Evolutionary conservation across 2,113 vertebrate species (phyloP).

Genomic region (Nerophis ophidion): DNA sequence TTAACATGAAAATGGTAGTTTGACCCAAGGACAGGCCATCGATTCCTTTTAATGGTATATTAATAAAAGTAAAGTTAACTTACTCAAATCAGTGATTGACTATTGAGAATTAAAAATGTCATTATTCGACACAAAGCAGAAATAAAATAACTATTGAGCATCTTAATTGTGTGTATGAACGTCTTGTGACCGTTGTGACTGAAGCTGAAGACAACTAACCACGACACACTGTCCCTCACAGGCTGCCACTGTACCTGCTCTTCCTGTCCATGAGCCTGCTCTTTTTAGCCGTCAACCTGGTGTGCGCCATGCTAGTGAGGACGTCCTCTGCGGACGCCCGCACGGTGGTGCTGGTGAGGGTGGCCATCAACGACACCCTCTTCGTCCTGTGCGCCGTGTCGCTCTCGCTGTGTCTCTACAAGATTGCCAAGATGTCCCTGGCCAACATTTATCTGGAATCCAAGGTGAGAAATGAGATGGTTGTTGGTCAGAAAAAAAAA

Average conservation of each 20-base stretch:
- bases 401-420: conserved; percentile 88
- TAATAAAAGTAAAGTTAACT: no score
- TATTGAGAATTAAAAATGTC: no score
- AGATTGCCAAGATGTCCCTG: conserved; percentile 93
- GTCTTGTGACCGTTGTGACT: no score
- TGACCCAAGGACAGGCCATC: no score
- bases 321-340: conserved; percentile 76
- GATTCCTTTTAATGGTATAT: no score
- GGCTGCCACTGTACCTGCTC: conserved; percentile 83
- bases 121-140: no score
- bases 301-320: conserved; percentile 88
- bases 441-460: conserved; percentile 94
- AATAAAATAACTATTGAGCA: no score
- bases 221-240: conserved; percentile 39
- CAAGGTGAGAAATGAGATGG: conserved; percentile 72
- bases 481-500: not conserved
- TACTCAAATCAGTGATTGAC: no score
- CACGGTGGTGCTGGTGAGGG: conserved; percentile 82
- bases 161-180: no score
- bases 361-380: conserved; percentile 86
- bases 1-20: no score
- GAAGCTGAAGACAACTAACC: not conserved
- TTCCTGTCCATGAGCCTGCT: conserved; percentile 86
- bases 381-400: conserved; percentile 89
- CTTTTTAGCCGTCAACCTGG: conserved; percentile 90